A percentile compares a stretch with the other conserved stretches of the same genome.
Evolutionary conservation across 2,113 vertebrate species (phyloP).

Genomic region (Percopsis transmontana): DNA sequence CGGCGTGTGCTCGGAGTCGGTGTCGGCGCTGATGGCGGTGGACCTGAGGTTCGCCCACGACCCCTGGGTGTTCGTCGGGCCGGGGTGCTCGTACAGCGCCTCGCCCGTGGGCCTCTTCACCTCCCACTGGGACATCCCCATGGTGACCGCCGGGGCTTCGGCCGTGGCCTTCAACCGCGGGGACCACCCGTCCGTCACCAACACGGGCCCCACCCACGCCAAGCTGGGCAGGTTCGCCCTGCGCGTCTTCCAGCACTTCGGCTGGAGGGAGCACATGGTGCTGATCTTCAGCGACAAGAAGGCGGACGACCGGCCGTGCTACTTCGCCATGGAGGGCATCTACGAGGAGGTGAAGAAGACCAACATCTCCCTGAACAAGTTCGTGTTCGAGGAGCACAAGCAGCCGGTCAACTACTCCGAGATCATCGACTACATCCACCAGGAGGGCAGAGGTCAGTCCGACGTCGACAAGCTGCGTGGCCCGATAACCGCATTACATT

Average conservation of each 20-base stretch:
- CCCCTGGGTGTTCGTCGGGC: constrained; percentile 88
- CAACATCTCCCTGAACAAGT: constrained; percentile 81
- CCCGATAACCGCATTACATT: not conserved
- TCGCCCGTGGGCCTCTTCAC: constrained; percentile 87
- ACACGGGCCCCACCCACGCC: constrained; percentile 87
- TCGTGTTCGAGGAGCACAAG: constrained; percentile 78
- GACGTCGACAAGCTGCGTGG: no score
- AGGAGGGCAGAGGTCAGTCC: constrained; percentile 81
- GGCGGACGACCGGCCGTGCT: constrained; percentile 82
- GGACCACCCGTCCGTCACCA: constrained; percentile 82
- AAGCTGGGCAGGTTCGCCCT: constrained; percentile 88
- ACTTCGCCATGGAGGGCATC: constrained; percentile 87
- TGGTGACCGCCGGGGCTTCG: constrained; percentile 87
- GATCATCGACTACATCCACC: constrained; percentile 78
- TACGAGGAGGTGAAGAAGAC: constrained; percentile 74
- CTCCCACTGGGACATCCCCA: constrained; percentile 87
- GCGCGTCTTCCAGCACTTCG: constrained; percentile 82
- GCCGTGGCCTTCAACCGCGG: constrained; percentile 81
- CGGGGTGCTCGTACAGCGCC: constrained; percentile 87
- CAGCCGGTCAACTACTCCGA: constrained; percentile 75
- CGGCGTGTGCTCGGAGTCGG: constrained; percentile 86
- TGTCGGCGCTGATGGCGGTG: constrained; percentile 86
- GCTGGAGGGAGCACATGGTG: constrained; percentile 82
- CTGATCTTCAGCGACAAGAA: constrained; percentile 85
- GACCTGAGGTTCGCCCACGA: constrained; percentile 82